Evolutionary conservation across 2,888 invertebrate species (phyloP).

Genomic region (Hypena proboscidalis): DNA sequence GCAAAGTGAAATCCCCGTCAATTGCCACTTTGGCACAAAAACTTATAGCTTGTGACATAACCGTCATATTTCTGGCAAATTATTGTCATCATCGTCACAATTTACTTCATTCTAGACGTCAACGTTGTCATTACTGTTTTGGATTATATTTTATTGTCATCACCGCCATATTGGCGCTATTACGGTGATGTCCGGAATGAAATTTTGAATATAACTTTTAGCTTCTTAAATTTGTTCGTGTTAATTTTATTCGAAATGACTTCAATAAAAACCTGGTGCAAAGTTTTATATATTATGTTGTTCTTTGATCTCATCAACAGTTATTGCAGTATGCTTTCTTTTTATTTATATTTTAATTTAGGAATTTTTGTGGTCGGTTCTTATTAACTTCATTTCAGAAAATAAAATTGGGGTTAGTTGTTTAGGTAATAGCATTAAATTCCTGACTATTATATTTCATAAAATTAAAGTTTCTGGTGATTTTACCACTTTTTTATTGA

Average conservation of each 20-base stretch:
- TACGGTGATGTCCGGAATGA: slow-evolving; percentile 16
- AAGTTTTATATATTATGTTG: slow-evolving; percentile 6
- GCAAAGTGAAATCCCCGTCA: slow-evolving; percentile 24
- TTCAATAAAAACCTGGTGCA: slow-evolving; percentile 24
- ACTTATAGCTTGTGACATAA: slow-evolving; percentile 18
- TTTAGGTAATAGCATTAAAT: slow-evolving; percentile 2
- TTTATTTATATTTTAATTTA: slow-evolving; percentile 6
- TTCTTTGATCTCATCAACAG: slow-evolving; percentile 25
- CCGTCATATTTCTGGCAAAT: slow-evolving; percentile 35
- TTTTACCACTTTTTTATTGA: slow-evolving; percentile 5
- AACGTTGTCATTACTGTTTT: slow-evolving; percentile 30
- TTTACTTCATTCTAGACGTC: slow-evolving; percentile 25
- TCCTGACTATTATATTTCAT: background rate
- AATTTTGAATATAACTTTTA: slow-evolving; percentile 12
- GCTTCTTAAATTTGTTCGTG: slow-evolving; percentile 13
- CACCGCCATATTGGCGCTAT: slow-evolving; percentile 6
- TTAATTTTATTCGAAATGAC: slow-evolving; percentile 13
- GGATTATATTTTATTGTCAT: slow-evolving; percentile 30
- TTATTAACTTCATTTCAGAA: background rate
- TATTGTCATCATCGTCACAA: slow-evolving; percentile 32
- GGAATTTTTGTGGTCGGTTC: slow-evolving; percentile 3
- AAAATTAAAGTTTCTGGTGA: slow-evolving; percentile 3
- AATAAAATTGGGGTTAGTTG: slow-evolving; percentile 1
- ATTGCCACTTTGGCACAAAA: slow-evolving; percentile 33
- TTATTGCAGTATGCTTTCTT: slow-evolving; percentile 20